These are phyloP conservation scores for Athripsodes cinereus DNA, from an alignment of 2,888 invertebrate species.

Conservation along the genomic window DNA sequence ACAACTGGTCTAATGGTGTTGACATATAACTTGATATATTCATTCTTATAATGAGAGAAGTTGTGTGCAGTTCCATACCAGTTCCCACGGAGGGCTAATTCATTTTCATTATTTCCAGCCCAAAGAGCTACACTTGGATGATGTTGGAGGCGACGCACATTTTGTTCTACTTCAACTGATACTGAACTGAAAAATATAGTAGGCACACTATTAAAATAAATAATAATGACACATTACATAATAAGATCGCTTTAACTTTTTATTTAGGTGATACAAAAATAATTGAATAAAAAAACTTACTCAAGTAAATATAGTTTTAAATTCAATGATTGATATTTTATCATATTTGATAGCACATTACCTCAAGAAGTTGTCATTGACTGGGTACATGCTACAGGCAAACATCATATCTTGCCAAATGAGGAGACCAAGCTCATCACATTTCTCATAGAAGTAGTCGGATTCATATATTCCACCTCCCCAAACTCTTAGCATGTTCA, in stretches of 20 bases:
- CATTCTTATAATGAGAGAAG: conserved; percentile 55
- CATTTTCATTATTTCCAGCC: conserved; percentile 98
- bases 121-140: conserved; percentile 85
- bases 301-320: not conserved
- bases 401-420: conserved; percentile 99
- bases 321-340: no score
- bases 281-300: not conserved
- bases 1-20: conserved; percentile 65
- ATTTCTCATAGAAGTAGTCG: conserved; percentile 79
- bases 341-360: conserved; percentile 29
- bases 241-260: no score
- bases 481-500: conserved; percentile 96
- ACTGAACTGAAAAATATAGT: conserved; percentile 52
- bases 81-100: conserved; percentile 74
- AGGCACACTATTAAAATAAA: not conserved
- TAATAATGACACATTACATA: not conserved
- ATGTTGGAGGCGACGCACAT: conserved; percentile 72
- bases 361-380: conserved; percentile 61
- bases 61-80: conserved; percentile 64
- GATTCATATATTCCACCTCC: conserved; percentile 96
- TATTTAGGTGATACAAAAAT: no score
- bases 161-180: conserved; percentile 68
- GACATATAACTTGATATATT: conserved; percentile 81
- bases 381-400: conserved; percentile 92
- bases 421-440: conserved; percentile 84